A percentile compares a stretch with the other conserved stretches of the same genome.
These are phyloP conservation scores for Entomobrya proxima DNA, from an alignment of 2,888 invertebrate species.

Conservation along the genomic window DNA sequence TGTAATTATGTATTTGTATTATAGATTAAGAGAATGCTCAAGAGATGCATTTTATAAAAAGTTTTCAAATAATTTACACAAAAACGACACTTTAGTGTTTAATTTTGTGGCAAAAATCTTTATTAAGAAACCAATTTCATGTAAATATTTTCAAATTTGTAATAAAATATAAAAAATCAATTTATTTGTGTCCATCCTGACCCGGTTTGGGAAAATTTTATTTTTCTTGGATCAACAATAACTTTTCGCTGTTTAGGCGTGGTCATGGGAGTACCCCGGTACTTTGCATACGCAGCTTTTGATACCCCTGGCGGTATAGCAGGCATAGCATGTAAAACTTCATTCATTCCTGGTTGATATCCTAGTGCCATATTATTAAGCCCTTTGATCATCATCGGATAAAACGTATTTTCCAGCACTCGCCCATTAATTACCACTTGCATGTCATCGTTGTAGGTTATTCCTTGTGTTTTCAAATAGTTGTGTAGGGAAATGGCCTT, in stretches of 20 bases:
- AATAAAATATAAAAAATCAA: not conserved
- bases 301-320: not conserved
- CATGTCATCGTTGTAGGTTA: constrained; percentile 3
- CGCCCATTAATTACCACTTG: constrained; percentile 10
- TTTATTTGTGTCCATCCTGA: not conserved
- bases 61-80: constrained; percentile 22
- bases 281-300: not conserved
- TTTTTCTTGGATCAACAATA: too few species aligned
- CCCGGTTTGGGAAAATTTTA: not conserved
- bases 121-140: constrained; percentile 15
- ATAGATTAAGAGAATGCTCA: constrained; percentile 24
- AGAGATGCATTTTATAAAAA: not conserved
- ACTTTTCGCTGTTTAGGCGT: too few species aligned
- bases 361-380: not conserved
- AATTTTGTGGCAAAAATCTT: constrained; percentile 13
- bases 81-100: constrained; percentile 28
- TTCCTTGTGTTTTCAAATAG: not conserved
- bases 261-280: not conserved
- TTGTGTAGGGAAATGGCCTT: not conserved
- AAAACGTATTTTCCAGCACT: not conserved
- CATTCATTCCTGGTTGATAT: not conserved
- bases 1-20: constrained; percentile 32
- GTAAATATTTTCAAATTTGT: constrained; percentile 28
- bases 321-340: constrained; percentile 2
- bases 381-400: not conserved